These are phyloP conservation scores for Cotesia glomerata DNA, from an alignment of 1,140 invertebrate genomes.

Conservation along the genomic window DNA sequence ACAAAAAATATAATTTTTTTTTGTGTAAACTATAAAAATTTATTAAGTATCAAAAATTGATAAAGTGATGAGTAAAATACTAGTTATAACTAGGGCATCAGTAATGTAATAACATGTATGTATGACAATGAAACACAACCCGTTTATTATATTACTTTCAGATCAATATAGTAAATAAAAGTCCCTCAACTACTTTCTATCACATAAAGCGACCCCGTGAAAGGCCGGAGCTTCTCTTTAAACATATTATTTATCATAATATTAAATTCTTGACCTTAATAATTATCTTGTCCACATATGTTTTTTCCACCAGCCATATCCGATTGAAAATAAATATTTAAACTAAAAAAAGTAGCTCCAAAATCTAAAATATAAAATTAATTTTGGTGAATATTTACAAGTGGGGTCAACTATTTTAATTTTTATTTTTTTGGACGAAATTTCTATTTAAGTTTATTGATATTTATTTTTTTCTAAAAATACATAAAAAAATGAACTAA, in stretches of 20 bases:
- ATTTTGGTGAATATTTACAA: too few relatives aligned
- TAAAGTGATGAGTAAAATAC: not conserved
- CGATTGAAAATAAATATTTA: too few relatives aligned
- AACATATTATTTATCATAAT: not conserved
- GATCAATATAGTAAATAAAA: conserved; percentile 29
- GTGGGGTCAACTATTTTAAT: too few relatives aligned
- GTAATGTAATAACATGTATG: not conserved
- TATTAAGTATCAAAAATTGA: not conserved
- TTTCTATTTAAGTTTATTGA: too few relatives aligned
- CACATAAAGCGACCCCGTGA: not conserved
- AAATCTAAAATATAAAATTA: too few relatives aligned
- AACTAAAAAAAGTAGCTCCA: too few relatives aligned
- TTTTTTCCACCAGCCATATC: not conserved
- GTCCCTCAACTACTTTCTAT: conserved; percentile 45
- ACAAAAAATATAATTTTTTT: not conserved
- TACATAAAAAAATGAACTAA: too few relatives aligned
- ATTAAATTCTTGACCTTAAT: conserved; percentile 19
- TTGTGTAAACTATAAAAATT: not conserved
- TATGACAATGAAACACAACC: not conserved
- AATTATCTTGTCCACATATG: not conserved
- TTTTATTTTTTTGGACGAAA: too few relatives aligned
- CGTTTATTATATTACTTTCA: conserved; percentile 28
- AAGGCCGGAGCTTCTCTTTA: not conserved
- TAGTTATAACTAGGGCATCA: not conserved
- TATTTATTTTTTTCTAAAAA: too few relatives aligned